Evolutionary conservation across 2,888 invertebrate genomes (phyloP).

Genomic region (Xiphydria camelus): DNA sequence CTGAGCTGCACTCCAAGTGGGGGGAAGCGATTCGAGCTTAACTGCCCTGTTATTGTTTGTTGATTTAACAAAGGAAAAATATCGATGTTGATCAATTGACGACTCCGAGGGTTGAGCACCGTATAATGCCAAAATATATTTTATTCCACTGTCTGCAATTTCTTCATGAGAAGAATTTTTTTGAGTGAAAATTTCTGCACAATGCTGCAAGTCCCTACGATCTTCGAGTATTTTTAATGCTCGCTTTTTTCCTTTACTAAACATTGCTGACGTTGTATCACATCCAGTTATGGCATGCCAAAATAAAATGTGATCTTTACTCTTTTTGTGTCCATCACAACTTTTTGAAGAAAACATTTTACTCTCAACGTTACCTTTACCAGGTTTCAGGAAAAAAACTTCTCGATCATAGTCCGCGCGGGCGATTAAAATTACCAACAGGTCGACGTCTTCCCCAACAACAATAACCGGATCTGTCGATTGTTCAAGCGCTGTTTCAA

Average conservation of each 20-base stretch:
- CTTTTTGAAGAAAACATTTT: slow-evolving; percentile 16
- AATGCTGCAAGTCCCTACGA: slow-evolving; percentile 12
- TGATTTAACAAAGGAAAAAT: slow-evolving; percentile 12
- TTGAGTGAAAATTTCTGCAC: slow-evolving; percentile 10
- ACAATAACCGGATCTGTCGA: slow-evolving; percentile 13
- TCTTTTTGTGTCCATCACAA: slow-evolving; percentile 7
- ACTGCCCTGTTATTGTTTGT: slow-evolving; percentile 4
- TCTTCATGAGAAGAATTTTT: slow-evolving; percentile 12
- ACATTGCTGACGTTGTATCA: slow-evolving; percentile 34
- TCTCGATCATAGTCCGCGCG: slow-evolving; percentile 11
- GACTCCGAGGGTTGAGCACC: slow-evolving; percentile 9
- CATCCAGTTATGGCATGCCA: slow-evolving; percentile 34
- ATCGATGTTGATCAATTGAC: slow-evolving; percentile 8
- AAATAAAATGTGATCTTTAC: slow-evolving; percentile 28
- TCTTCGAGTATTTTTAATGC: slow-evolving; percentile 6
- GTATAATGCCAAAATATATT: slow-evolving; percentile 11
- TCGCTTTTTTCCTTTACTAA: slow-evolving; percentile 24
- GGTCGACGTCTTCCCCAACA: slow-evolving; percentile 24
- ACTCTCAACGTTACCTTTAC: slow-evolving; percentile 16
- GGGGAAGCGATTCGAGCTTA: slow-evolving; percentile 8
- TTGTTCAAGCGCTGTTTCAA: slow-evolving; percentile 12
- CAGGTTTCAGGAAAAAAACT: slow-evolving; percentile 25
- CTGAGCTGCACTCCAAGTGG: slow-evolving; percentile 9
- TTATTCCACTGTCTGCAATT: slow-evolving; percentile 12
- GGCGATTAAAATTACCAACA: slow-evolving; percentile 19